phyloP scores from a whole-genome alignment of 92 coral and sea anemone species.

The Phenganax marumi region DNA sequence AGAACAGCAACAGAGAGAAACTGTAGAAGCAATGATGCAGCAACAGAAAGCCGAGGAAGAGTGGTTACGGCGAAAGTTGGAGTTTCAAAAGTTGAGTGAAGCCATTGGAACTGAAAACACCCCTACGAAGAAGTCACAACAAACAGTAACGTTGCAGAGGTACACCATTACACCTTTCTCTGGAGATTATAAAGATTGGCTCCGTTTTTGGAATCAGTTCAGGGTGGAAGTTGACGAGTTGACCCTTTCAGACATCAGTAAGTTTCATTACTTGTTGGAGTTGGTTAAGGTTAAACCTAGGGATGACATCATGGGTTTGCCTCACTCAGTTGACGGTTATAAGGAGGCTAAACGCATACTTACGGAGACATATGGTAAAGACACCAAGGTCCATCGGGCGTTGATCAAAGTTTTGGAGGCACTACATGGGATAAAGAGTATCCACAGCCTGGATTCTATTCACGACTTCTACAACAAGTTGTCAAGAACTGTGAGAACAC shows the following conservation, averaged over 20 bases:
- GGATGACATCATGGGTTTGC: constrained; percentile 40
- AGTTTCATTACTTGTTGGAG: constrained; percentile 50
- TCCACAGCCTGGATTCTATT: background rate
- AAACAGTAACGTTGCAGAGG: constrained; percentile 52
- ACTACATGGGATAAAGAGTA: background rate
- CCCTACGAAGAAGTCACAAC: background rate
- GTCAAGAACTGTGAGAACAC: constrained; percentile 34
- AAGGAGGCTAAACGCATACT: constrained; percentile 46
- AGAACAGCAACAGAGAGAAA: constrained; percentile 40
- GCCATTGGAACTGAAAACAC: background rate
- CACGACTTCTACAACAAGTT: constrained; percentile 42
- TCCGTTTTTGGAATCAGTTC: constrained; percentile 62
- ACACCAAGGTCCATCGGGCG: constrained; percentile 10
- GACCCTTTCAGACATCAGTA: constrained; percentile 45
- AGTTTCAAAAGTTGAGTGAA: constrained; percentile 4
- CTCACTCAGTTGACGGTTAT: constrained; percentile 56
- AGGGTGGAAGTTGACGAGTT: constrained; percentile 57
- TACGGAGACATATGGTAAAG: background rate
- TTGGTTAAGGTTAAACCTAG: constrained; percentile 35
- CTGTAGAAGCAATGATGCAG: constrained; percentile 23
- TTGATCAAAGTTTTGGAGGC: constrained; percentile 6
- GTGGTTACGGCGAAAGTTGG: constrained; percentile 13
- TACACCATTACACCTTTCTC: constrained; percentile 58
- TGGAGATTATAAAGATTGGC: constrained; percentile 61
- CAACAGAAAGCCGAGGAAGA: constrained; percentile 39